Evolutionary conservation across 2,888 invertebrate species (phyloP), one percentile per base, ranked within the genome.

Genomic region (Nasonia oneida): DNA sequence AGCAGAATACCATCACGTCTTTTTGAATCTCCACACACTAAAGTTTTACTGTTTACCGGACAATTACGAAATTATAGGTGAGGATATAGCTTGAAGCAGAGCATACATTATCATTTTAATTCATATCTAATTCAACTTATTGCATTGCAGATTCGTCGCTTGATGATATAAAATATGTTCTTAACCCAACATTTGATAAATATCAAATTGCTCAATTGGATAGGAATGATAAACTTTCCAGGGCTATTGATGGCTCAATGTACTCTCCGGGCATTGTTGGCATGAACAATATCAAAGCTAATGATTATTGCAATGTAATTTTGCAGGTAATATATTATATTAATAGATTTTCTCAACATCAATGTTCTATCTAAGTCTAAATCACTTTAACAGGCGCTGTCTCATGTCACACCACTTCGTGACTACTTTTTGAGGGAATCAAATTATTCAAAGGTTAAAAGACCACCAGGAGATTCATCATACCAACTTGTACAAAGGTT

Each of bases 301-400:
- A 99, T 94, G 99, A 99, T 94, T 99, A 99, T 93, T 99, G 99
- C 93, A 99, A 99, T 94, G 99, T 99, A 76, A 97, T 99, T 83
- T 94, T 99, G 83, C 98, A 98, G 95, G 98, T 98, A 94, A 91
- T 88, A 67, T 81, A 80, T 76, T 53, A 57, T 61, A 23, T 18
- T 61, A 33, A 5, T n/a, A 67, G 33, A 18, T 10, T 6, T 29
- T 79, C 1, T 47, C 53, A 47, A 71, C 33, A 61, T 47, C 37
- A 80, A 64, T 29, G 53, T 87, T 78, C 23, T 5, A 15, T 39
- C 39, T 53, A 47, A 64, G 33, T 75, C 10, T 33, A 78, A 37
- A 81, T 84, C 79, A 80, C 89, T 80, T 61, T 42, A 18, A 64
- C 93, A 99, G 97, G 98, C 99, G 33, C 94, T 99, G 50, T 97